Conservation (phyloP, 1,140 invertebrate species). For the Marisa cornuarietis region DNA sequence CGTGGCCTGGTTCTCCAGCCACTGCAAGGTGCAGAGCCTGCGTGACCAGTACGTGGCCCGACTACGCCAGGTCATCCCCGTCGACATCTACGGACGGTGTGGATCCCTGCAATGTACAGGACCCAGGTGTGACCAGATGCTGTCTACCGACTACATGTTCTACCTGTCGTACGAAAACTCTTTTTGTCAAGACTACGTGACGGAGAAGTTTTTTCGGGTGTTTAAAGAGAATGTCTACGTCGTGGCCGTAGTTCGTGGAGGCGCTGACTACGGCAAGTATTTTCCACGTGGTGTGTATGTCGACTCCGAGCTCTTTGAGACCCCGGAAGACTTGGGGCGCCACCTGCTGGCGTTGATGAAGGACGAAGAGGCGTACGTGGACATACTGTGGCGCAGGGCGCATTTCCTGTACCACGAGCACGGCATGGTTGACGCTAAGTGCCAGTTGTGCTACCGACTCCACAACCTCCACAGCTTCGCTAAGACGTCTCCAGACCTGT, state of each 20-base stretch:
- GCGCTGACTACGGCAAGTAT: constrained; percentile 63
- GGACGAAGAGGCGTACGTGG: constrained; percentile 20
- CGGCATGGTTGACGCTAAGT: no score
- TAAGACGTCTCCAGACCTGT: no score
- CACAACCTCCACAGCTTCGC: no score
- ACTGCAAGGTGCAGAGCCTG: constrained; percentile 5
- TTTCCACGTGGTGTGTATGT: constrained; percentile 72
- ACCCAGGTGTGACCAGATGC: constrained; percentile 2
- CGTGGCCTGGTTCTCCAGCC: constrained; percentile 7
- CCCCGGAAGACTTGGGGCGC: constrained; percentile 67
- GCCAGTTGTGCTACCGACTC: no score
- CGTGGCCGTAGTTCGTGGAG: constrained; percentile 78
- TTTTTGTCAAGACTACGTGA: constrained; percentile 73
- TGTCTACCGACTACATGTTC: constrained; percentile 43
- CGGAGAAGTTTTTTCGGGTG: constrained; percentile 85
- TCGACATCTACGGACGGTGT: constrained; percentile 76
- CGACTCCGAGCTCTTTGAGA: constrained; percentile 69
- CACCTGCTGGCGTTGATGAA: constrained; percentile 68
- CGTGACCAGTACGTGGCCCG: constrained; percentile 14
- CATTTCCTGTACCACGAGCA: neutral
- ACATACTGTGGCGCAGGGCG: neutral
- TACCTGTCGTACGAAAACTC: constrained; percentile 74
- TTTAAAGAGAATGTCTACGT: constrained; percentile 55
- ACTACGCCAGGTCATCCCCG: constrained; percentile 68
- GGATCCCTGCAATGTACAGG: constrained; percentile 29